phyloP scores from a whole-genome alignment of 92 coral and sea anemone species.

The Porites cylindrica region DNA sequence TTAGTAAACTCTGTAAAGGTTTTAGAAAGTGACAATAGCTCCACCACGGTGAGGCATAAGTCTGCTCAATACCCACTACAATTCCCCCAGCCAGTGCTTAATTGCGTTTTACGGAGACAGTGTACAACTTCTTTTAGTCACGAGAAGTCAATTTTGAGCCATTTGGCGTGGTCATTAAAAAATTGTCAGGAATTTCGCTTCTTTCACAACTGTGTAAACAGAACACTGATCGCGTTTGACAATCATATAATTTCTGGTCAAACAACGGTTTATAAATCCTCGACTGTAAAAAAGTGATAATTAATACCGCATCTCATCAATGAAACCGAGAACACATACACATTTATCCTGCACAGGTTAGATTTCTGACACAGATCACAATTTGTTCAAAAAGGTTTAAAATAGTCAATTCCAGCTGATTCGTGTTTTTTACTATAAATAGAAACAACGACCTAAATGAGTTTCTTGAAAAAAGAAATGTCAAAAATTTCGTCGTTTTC shows the following conservation, averaged over 20 bases:
- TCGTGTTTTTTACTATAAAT: conserved; percentile 31
- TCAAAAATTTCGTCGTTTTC: conserved; percentile 28
- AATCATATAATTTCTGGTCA: conserved; percentile 51
- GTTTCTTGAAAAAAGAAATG: conserved; percentile 19
- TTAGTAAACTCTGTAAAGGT: conserved; percentile 20
- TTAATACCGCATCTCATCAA: neutral
- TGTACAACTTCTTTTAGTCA: neutral
- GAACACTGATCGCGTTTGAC: conserved; percentile 64
- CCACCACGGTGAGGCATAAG: conserved; percentile 16
- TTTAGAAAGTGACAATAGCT: conserved; percentile 34
- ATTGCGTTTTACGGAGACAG: no score
- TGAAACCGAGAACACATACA: neutral
- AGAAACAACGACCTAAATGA: conserved; percentile 21
- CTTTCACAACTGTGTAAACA: conserved; percentile 75
- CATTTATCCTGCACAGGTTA: neutral
- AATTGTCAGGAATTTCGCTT: conserved; percentile 62
- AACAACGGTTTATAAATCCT: conserved; percentile 9
- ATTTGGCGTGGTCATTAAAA: conserved; percentile 23
- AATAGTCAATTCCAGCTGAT: conserved; percentile 1
- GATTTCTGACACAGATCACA: neutral
- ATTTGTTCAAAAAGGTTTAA: neutral
- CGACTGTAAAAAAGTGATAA: conserved; percentile 16
- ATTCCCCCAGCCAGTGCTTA: no score
- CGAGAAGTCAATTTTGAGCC: neutral
- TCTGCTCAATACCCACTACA: neutral